Evolutionary conservation across 2,888 invertebrate genomes (phyloP), one percentile per base, ranked within the genome.

Genomic region (Baronia brevicornis): DNA sequence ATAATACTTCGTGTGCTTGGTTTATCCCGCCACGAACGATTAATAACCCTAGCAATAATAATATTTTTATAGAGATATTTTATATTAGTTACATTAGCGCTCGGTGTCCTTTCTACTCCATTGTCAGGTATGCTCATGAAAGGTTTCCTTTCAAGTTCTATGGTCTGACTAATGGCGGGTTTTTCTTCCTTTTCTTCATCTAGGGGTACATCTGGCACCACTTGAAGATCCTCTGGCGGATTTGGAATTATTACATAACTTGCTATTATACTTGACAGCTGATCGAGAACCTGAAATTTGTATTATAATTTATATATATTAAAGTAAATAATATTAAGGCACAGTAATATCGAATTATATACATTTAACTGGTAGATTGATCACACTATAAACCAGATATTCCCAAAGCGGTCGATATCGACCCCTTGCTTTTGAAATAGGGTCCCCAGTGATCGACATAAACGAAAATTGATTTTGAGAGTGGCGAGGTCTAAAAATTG

Each of bases 221-320:
- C 86, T 58, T 88, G 86, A 3, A 82, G 39, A 3, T 86, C 85
- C 33, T 86, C 86, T 0, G 80, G 71, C 0, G 82, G 78, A 17
- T 73, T 70, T 1, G 73, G 69, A 3, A 85, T 57, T 2, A 69
- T 62, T 38, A 82, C 79, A 40, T 85, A 86, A n/a, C 77, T 74
- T 0, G 84, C 82, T 60, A 89, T 87, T 47, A 88, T 88, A 27
- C 78, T 73, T 2, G 85, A 77, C 6, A 88, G 63, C 35, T 85
- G 84, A 43, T 89, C 89, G 33, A 90, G 61, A 1, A 84, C 84
- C 85, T 84, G 53, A 1, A 30, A 33, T n/a, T 31, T 25, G 9
- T n/a, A 28, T 19, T 25, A n/a, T 3, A 11, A 21, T 5, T n/a
- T 1, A 5, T 4, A 22, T 12, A 8, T 7, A 22, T 14, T 2